Evolutionary conservation across 2,113 vertebrate species (phyloP), one percentile per base, ranked within the genome.

Genomic region (Geococcyx californianus): DNA sequence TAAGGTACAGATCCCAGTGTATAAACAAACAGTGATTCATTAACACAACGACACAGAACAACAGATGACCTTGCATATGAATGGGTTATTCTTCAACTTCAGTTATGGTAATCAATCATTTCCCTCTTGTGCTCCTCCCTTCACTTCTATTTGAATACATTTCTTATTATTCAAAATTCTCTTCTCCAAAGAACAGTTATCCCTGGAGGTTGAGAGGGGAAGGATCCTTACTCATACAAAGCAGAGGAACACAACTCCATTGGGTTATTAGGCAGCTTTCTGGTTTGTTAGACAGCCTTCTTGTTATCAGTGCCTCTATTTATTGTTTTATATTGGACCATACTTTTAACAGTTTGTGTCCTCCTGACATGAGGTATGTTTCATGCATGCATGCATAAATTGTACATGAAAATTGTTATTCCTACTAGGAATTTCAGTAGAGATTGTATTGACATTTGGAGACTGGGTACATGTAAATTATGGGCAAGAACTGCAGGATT

Each of bases 1-100:
- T 94, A 95, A 96, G 56, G 76, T 95, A 63, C 78, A 96, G 64
- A 70, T 96, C 93, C 94, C 77, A 77, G 70, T 90, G 68, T 91
- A 91, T 94, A 97, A 96, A 97, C 90, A 97, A 75, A 78, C 0
- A 16, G 79, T 97, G 96, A 98, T 94, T 98, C 94, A 97, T 96
- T 95, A 97, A 80, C 85, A 95, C 93, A 91, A 89, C 82, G 91
- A 89, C 80, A 42, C 1, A 94, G 94, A 95, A 96, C 96, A 96
- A 94, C 96, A 97, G 93, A 95, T 92, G 91, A 97, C 96, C 91
- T 95, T 92, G 89, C 67, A 49, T 66, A 89, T 97, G 95, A 98
- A 97, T 94, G 96, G 87, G 55, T 92, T 88, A 92, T 93, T 97
- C 87, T 98, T 89, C 83, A 93, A 51, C 75, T 82, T 76, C 60